Conservation (phyloP, 2,113 vertebrate species). For the Rhineura floridana region DNA sequence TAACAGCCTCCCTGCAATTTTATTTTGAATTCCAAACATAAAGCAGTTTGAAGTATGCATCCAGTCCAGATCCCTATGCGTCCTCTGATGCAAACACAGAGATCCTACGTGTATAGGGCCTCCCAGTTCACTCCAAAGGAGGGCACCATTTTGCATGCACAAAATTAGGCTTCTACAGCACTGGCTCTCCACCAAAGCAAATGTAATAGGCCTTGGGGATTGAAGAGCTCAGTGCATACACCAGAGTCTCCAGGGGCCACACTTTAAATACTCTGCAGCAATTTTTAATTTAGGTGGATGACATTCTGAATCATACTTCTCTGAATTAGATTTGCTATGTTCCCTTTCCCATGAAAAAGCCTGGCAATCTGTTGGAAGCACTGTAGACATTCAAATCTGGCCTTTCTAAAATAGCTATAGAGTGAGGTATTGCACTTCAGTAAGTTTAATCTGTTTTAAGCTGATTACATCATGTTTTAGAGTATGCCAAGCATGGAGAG, state of each 20-base stretch:
- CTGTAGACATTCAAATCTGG: background rate
- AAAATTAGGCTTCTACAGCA: background rate
- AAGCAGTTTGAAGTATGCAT: background rate
- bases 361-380: background rate
- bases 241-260: background rate
- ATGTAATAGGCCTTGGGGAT: background rate
- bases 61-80: background rate
- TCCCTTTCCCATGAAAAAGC: background rate
- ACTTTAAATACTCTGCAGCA: background rate
- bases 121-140: background rate
- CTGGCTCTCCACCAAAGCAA: background rate
- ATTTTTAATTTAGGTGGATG: background rate
- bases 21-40: background rate
- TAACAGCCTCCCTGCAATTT: background rate
- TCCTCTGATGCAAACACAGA: background rate
- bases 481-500: background rate
- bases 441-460: background rate
- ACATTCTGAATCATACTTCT: background rate
- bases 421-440: background rate
- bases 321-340: background rate
- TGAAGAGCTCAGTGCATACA: background rate
- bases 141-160: background rate
- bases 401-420: background rate
- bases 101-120: background rate
- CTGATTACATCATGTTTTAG: background rate